phyloP scores from a whole-genome alignment of 2,113 vertebrate species.

The Phasianus colchicus region DNA sequence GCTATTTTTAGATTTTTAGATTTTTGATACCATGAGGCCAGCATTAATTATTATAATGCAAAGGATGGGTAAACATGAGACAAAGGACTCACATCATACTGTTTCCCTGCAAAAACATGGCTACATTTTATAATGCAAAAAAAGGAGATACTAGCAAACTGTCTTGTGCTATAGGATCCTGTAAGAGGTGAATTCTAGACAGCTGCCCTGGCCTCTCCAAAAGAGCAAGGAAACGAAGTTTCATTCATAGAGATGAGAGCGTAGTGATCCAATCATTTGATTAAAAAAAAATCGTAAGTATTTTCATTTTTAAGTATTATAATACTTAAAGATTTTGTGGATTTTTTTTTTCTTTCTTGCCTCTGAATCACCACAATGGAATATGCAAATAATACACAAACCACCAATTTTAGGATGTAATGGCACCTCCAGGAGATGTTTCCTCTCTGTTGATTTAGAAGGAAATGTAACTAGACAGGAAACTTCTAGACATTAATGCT shows the following conservation, averaged over 20 bases:
- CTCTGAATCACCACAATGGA: background rate
- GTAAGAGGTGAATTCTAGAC: background rate
- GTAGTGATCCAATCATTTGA: background rate
- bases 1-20: background rate
- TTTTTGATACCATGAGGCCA: background rate
- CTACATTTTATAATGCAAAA: background rate
- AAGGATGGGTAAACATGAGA: background rate
- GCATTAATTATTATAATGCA: background rate
- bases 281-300: background rate
- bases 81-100: background rate
- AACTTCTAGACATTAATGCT: background rate
- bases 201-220: background rate
- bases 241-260: background rate
- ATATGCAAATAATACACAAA: background rate
- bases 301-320: background rate
- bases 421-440: background rate
- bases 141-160: background rate
- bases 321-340: background rate
- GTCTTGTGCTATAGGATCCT: background rate
- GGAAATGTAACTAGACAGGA: background rate
- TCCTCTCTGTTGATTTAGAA: background rate
- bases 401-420: background rate
- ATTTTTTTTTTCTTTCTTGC: background rate
- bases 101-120: background rate
- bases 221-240: background rate